Conservation (phyloP, 2,888 invertebrate species). For the Fragum fragum region DNA sequence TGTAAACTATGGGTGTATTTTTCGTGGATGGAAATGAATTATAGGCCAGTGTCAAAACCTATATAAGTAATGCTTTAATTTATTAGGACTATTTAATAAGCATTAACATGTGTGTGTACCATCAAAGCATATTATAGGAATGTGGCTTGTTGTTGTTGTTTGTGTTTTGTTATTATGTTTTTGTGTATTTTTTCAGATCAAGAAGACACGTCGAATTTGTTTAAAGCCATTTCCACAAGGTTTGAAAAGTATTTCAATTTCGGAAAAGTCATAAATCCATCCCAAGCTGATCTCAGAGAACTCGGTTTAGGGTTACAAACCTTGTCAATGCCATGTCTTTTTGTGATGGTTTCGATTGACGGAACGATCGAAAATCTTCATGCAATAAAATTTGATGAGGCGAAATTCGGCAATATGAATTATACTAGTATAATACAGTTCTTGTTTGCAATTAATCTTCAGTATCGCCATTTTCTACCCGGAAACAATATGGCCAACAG, state of each 20-base stretch:
- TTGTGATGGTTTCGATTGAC: slow-evolving; percentile 66
- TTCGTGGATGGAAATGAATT: no score
- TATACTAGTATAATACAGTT: slow-evolving; percentile 75
- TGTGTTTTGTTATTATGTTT: no score
- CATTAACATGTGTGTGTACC: no score
- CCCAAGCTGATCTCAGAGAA: slow-evolving; percentile 63
- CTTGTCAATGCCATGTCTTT: slow-evolving; percentile 67
- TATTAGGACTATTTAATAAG: no score
- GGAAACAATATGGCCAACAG: slow-evolving; percentile 67
- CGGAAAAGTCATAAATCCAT: slow-evolving; percentile 70
- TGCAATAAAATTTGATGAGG: slow-evolving; percentile 69
- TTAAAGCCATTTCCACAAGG: slow-evolving; percentile 71
- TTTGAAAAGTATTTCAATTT: slow-evolving; percentile 76
- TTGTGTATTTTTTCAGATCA: slow-evolving; percentile 74
- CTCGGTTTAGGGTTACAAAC: slow-evolving; percentile 67
- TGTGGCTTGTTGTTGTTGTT: no score
- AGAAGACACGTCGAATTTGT: slow-evolving; percentile 62
- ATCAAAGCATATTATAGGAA: no score
- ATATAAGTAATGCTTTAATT: no score
- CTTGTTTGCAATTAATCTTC: slow-evolving; percentile 72
- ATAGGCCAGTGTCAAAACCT: no score
- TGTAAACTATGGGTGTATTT: no score
- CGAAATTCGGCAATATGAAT: slow-evolving; percentile 66
- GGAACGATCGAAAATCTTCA: slow-evolving; percentile 61
- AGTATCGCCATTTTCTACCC: slow-evolving; percentile 72